These are phyloP conservation scores for Galagoides demidoff DNA, from an alignment of 2,797 vertebrate genomes.

Conservation along the genomic window DNA sequence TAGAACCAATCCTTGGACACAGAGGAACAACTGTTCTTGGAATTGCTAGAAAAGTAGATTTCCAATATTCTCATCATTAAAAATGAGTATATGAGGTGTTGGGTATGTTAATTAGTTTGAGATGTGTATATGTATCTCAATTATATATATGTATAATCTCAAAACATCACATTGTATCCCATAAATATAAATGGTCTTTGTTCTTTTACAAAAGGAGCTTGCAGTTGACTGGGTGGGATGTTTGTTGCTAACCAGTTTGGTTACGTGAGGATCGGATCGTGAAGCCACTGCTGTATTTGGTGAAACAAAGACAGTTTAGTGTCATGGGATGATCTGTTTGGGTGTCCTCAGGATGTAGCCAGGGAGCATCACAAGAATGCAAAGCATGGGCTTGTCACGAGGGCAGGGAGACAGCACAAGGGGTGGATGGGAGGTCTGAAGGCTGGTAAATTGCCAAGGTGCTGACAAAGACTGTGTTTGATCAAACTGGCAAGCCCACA, in stretches of 20 bases:
- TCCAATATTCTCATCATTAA: not conserved
- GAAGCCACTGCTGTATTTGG: not conserved
- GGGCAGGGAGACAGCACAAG: not conserved
- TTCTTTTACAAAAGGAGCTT: not conserved
- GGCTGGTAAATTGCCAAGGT: not conserved
- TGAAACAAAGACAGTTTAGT: not conserved
- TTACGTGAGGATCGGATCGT: not conserved
- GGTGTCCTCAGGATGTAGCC: not conserved
- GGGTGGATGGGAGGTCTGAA: not conserved
- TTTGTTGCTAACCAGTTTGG: not conserved
- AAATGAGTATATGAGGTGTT: not conserved
- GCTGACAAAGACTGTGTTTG: not conserved
- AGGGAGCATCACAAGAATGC: not conserved
- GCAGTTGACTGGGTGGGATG: not conserved
- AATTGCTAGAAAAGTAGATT: not conserved
- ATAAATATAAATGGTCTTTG: not conserved
- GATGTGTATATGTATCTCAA: too few species aligned
- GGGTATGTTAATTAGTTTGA: not conserved
- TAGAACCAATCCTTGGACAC: not conserved
- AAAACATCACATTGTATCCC: not conserved
- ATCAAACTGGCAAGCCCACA: not conserved
- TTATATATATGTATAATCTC: not conserved
- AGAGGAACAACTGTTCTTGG: not conserved
- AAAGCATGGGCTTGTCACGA: accelerated
- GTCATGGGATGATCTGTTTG: not conserved